Base-by-base conservation (phyloP, 2,113 vertebrate genomes). In the Eubucco bourcierii region DNA sequence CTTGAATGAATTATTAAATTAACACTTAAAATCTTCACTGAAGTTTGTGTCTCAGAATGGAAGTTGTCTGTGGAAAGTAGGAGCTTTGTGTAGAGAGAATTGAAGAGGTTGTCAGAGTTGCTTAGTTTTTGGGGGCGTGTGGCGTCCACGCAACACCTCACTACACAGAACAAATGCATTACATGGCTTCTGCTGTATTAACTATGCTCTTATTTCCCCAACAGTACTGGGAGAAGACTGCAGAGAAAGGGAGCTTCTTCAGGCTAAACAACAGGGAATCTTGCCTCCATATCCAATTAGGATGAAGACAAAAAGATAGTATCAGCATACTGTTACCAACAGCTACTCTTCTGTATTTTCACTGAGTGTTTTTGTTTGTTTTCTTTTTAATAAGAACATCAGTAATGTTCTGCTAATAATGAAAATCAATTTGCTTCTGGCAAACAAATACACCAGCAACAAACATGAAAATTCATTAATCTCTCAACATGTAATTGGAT, bases 401-500 rank as follows among this genome's bases (percentile, higher is more conserved):
- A 46, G 34, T 66, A 65, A 73, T 17, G 5, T 50, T 65, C 59
- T 79, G 34, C 53, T 93, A 94, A 73, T 66, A 80, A 71, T 19
- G 13, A 77, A 90, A 85, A 80, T 20, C 63, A 73, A 5, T 68
- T 80, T 81, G 19, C 63, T 88, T 86, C 80, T 66, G 70, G 70
- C 29, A 93, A 85, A 91, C 8, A 90, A 93, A 65, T 52, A 82
- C 13, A 20, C 25, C 70, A 78, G 73, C 53, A 80, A 60, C 12
- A 78, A 53, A 79, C 21, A 33, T 87, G 66, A 90, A 84, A 88
- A 63, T 59, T 75, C 28, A 29, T 67, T 91, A 47, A 85, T 68
- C 24, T 41, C 63, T 85, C 61, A 39, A 84, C 12, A 79, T 12
- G 24, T 18, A 50, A 44, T 65, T 79, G 10, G 53, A 90, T 94